phyloP scores from a whole-genome alignment of 2,797 vertebrate genomes.

The Siniperca undulata region DNA sequence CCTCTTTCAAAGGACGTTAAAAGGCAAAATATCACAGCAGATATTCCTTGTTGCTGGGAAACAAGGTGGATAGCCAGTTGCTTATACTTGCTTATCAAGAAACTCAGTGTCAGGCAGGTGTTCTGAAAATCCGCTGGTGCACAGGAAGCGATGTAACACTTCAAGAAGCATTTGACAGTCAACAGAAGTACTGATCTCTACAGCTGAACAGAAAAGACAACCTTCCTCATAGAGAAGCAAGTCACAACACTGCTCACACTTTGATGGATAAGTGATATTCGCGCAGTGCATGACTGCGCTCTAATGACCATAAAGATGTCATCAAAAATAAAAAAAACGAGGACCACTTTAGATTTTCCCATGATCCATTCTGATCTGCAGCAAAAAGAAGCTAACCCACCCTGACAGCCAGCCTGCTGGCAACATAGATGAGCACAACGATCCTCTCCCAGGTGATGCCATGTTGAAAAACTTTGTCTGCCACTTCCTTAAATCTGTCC shows the following conservation, averaged over 20 bases:
- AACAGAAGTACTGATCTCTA: no score
- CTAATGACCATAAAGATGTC: background rate
- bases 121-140: no score
- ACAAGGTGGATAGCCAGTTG: no score
- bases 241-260: background rate
- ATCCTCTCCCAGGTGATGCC: constrained; percentile 83
- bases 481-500: constrained; percentile 58
- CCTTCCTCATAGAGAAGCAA: background rate
- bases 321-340: background rate
- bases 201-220: background rate
- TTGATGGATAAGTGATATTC: background rate
- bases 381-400: constrained; percentile 49
- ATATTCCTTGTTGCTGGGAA: no score
- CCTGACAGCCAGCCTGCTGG: constrained; percentile 75
- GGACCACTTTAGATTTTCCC: background rate
- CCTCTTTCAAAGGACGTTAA: no score
- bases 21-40: no score
- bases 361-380: background rate
- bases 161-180: no score
- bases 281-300: background rate
- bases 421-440: constrained; percentile 79
- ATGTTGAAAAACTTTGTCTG: constrained; percentile 62
- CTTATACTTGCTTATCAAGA: no score
- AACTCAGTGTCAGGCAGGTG: no score
- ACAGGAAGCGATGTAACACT: no score